Conservation (phyloP, 2,113 vertebrate species). For the Nesospiza acunhae region DNA sequence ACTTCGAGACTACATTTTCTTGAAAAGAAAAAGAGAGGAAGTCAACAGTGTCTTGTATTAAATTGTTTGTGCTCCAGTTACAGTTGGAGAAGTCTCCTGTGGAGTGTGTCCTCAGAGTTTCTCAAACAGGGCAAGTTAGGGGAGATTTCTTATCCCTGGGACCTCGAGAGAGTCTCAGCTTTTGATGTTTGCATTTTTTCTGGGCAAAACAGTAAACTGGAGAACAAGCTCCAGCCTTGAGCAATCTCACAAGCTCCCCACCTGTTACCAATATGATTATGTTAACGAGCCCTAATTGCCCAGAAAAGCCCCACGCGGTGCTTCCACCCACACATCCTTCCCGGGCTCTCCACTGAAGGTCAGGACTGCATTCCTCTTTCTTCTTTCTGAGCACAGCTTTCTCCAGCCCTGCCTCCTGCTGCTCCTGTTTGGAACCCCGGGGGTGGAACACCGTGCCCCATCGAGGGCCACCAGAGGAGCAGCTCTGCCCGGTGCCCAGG, state of each 20-base stretch:
- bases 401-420: background rate
- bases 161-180: background rate
- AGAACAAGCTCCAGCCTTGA: background rate
- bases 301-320: background rate
- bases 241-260: background rate
- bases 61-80: background rate
- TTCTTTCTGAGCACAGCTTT: accelerated
- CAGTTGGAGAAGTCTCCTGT: background rate
- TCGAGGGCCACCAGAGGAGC: accelerated
- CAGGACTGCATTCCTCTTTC: accelerated
- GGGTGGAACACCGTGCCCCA: accelerated
- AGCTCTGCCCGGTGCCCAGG: background rate
- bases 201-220: background rate
- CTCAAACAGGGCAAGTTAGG: background rate
- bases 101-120: background rate
- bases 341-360: background rate
- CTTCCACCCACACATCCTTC: background rate
- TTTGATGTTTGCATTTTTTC: background rate
- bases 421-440: accelerated
- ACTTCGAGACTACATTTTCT: background rate
- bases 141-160: background rate
- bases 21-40: background rate
- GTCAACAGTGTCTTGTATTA: background rate
- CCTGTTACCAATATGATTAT: background rate
- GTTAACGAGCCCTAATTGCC: background rate